phyloP scores from a whole-genome alignment of 1,140 invertebrate species.

The Acromyrmex heyeri region DNA sequence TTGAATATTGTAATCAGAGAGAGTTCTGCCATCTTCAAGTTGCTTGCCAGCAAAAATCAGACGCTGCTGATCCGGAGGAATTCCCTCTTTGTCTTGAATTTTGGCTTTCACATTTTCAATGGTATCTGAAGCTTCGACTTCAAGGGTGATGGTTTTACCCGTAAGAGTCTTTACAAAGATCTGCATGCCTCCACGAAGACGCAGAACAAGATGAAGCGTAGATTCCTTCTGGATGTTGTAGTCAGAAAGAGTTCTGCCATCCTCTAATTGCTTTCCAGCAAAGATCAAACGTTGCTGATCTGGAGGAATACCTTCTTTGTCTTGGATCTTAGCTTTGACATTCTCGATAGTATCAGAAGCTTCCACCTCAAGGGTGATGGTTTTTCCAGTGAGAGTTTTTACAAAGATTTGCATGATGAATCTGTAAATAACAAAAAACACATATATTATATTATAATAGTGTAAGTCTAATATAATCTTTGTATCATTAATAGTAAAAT shows the following conservation, averaged over 20 bases:
- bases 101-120: slow-evolving; percentile 93
- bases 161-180: slow-evolving; percentile 92
- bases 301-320: slow-evolving; percentile 90
- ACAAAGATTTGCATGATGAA: slow-evolving; percentile 90
- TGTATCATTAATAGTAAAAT: neutral
- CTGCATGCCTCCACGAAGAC: slow-evolving; percentile 84
- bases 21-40: slow-evolving; percentile 89
- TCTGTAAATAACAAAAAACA: slow-evolving; percentile 76
- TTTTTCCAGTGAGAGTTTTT: slow-evolving; percentile 91
- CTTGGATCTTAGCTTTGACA: slow-evolving; percentile 92
- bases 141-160: slow-evolving; percentile 92
- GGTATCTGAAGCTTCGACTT: slow-evolving; percentile 91
- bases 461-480: too few relatives aligned
- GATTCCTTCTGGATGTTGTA: slow-evolving; percentile 88
- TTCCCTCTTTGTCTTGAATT: slow-evolving; percentile 91
- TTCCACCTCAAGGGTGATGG: slow-evolving; percentile 92
- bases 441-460: neutral
- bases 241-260: slow-evolving; percentile 89
- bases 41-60: slow-evolving; percentile 91
- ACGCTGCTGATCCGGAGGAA: slow-evolving; percentile 90
- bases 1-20: slow-evolving; percentile 90
- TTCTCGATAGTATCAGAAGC: slow-evolving; percentile 92
- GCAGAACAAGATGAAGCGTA: slow-evolving; percentile 53
- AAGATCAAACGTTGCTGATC: slow-evolving; percentile 91
- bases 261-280: slow-evolving; percentile 91